Percentiles rank a stretch among this genome's conserved stretches.
These are phyloP conservation scores for Nyctibius grandis DNA, from an alignment of 2,797 vertebrate species.

Conservation along the genomic window DNA sequence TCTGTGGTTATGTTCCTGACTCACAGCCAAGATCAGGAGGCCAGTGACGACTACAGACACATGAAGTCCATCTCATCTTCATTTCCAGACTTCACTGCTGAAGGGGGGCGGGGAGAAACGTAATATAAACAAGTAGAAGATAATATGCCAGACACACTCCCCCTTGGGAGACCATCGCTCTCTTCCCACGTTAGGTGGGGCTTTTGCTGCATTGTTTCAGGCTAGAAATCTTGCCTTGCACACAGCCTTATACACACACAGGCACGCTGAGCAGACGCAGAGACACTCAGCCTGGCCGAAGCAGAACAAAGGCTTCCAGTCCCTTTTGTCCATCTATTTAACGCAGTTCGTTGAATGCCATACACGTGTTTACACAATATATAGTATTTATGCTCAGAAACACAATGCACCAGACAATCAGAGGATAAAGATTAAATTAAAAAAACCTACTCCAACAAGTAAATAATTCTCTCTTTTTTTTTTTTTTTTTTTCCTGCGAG, in stretches of 20 bases:
- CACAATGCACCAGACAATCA: neutral
- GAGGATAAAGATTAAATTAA: neutral
- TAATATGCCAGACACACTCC: neutral
- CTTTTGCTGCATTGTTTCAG: slow-evolving; percentile 5
- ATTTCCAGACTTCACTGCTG: neutral
- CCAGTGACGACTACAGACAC: neutral
- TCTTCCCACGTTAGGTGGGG: slow-evolving; percentile 37
- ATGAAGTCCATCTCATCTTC: neutral
- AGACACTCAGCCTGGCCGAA: rapidly evolving
- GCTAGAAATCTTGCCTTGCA: neutral
- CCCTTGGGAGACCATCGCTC: neutral
- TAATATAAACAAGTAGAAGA: slow-evolving; percentile 33
- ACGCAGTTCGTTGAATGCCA: neutral
- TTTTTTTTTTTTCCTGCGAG: neutral
- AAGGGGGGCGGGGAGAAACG: neutral
- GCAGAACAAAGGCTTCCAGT: neutral
- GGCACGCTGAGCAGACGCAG: neutral
- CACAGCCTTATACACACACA: neutral
- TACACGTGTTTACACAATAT: neutral
- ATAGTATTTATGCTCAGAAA: neutral
- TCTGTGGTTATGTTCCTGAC: neutral
- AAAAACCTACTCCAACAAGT: neutral
- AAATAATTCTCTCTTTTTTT: neutral
- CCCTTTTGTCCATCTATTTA: neutral
- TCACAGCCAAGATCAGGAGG: slow-evolving; percentile 26